These are phyloP conservation scores for Equus przewalskii DNA, from an alignment of 2,113 vertebrate species.

Conservation along the genomic window DNA sequence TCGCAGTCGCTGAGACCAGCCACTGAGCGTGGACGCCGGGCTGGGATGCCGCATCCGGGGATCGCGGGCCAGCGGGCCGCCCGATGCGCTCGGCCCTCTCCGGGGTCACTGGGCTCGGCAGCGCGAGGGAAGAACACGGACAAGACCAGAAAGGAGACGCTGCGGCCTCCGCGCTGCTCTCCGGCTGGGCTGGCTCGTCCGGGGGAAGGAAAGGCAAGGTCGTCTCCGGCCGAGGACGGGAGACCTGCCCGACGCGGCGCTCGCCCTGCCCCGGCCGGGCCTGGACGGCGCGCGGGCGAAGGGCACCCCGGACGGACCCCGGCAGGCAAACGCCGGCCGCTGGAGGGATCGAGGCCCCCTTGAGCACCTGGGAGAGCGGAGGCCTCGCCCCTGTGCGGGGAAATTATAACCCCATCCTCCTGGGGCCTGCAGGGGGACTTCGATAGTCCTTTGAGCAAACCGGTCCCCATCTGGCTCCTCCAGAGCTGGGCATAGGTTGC, in stretches of 20 bases:
- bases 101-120: not conserved
- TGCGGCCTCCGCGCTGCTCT: not conserved
- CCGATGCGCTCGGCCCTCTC: not conserved
- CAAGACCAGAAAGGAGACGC: too few species aligned
- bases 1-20: fast-evolving
- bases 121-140: fast-evolving
- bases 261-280: fast-evolving
- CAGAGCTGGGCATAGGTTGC: too few species aligned
- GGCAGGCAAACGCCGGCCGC: not conserved
- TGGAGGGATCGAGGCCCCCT: fast-evolving
- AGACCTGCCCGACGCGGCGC: not conserved
- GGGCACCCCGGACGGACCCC: fast-evolving
- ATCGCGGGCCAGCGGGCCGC: not conserved
- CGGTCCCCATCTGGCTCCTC: not conserved
- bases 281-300: not conserved
- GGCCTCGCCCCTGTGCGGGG: fast-evolving
- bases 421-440: not conserved
- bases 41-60: fast-evolving
- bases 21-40: not conserved
- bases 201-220: fast-evolving
- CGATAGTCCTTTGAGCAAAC: too few species aligned
- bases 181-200: fast-evolving
- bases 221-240: fast-evolving
- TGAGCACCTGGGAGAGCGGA: fast-evolving
- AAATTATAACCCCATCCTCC: not conserved